A percentile compares a stretch with the other conserved stretches of the same genome.
Conservation (phyloP, 2,797 vertebrate species). For the Galago senegalensis region DNA sequence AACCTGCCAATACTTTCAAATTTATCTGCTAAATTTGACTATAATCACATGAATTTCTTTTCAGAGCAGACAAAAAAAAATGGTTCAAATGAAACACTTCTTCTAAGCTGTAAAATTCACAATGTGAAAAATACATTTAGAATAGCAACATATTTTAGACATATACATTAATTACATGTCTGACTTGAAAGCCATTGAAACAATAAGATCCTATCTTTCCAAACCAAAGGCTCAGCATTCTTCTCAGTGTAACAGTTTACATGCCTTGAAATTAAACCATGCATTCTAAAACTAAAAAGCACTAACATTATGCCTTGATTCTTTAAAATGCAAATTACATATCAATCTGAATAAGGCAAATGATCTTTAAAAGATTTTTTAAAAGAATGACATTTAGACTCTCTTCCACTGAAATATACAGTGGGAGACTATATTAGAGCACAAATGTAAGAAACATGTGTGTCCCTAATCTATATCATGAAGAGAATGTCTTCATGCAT, state of each 20-base stretch:
- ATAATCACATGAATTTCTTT: not conserved
- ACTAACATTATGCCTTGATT: not conserved
- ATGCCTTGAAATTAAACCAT: conserved; percentile 53
- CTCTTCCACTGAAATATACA: not conserved
- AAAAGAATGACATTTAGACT: not conserved
- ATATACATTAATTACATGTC: conserved; percentile 56
- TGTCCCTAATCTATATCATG: not conserved
- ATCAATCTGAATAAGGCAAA: not conserved
- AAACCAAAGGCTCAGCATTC: conserved; percentile 71
- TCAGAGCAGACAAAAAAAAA: not conserved
- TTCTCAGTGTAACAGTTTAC: conserved; percentile 36
- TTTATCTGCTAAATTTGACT: conserved; percentile 4
- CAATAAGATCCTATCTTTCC: not conserved
- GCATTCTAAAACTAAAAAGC: not conserved
- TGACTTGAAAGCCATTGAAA: conserved; percentile 70
- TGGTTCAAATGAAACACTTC: conserved; percentile 32
- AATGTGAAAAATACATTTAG: conserved; percentile 70
- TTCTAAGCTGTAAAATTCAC: conserved; percentile 65
- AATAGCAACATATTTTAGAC: conserved; percentile 51
- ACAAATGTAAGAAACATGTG: not conserved
- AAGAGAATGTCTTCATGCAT: not conserved
- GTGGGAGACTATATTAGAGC: not conserved
- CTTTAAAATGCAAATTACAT: not conserved
- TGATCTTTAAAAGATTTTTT: not conserved
- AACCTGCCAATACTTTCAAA: not conserved